phyloP scores from a whole-genome alignment of 2,888 invertebrate species.

The Thereva nobilitata region DNA sequence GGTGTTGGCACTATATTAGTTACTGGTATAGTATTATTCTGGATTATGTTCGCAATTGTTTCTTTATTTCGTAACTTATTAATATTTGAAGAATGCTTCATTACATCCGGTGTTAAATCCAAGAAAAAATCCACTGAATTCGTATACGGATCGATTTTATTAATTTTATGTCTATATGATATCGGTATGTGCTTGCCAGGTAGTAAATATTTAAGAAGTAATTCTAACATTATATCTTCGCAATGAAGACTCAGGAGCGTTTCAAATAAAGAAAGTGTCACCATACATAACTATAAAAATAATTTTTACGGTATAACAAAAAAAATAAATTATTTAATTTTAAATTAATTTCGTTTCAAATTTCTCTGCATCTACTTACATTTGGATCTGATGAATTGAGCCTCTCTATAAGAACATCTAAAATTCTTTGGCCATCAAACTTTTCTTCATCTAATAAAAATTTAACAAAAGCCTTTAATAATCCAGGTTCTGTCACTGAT shows the following conservation, averaged over 20 bases:
- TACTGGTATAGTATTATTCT: constrained; percentile 38
- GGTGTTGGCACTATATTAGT: constrained; percentile 50
- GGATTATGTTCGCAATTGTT: neutral
- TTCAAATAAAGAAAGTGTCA: constrained; percentile 87
- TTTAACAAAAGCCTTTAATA: constrained; percentile 79
- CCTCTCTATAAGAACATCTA: constrained; percentile 81
- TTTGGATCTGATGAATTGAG: constrained; percentile 73
- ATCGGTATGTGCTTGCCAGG: constrained; percentile 76
- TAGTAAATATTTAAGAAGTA: constrained; percentile 82
- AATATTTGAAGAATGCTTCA: constrained; percentile 50
- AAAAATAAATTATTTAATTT: neutral
- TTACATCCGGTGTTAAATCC: constrained; percentile 68
- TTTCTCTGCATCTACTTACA: constrained; percentile 60
- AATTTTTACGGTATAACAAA: neutral
- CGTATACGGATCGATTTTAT: constrained; percentile 73
- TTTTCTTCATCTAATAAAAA: constrained; percentile 81
- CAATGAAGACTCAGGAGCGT: constrained; percentile 89
- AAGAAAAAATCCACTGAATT: constrained; percentile 77
- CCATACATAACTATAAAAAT: constrained; percentile 72
- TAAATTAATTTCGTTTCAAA: too few species aligned
- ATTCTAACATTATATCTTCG: constrained; percentile 93
- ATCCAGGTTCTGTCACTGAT: constrained; percentile 81
- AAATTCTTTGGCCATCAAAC: constrained; percentile 81
- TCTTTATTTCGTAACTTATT: constrained; percentile 28
- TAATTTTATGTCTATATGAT: constrained; percentile 73